These are phyloP conservation scores for Alaudala cheleensis DNA, from an alignment of 2,113 vertebrate species.

Conservation along the genomic window DNA sequence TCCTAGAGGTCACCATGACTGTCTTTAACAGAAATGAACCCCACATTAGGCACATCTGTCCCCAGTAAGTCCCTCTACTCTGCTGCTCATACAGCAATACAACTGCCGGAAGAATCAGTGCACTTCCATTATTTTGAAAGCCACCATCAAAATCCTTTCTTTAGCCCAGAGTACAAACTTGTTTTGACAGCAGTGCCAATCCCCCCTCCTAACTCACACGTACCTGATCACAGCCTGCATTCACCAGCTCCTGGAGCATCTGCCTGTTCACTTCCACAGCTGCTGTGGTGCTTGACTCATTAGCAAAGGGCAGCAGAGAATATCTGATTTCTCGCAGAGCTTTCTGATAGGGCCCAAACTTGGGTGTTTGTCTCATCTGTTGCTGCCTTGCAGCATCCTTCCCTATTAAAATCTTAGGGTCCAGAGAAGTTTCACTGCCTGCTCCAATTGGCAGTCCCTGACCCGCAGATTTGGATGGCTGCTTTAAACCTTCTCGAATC, in stretches of 20 bases:
- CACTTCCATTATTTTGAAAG: not conserved
- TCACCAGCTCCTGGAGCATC: constrained; percentile 97
- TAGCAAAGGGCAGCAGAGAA: constrained; percentile 96
- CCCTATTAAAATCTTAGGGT: constrained; percentile 80
- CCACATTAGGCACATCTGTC: not conserved
- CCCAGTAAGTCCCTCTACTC: not conserved
- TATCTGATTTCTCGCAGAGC: constrained; percentile 94
- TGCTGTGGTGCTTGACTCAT: constrained; percentile 82
- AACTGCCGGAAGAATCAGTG: not conserved
- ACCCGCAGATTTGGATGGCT: constrained; percentile 88
- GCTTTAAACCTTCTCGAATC: constrained; percentile 96
- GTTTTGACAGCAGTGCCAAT: not conserved
- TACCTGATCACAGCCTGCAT: constrained; percentile 96
- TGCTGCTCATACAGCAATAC: not conserved
- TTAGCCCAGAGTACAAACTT: not conserved
- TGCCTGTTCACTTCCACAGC: constrained; percentile 91
- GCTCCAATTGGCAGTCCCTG: constrained; percentile 82
- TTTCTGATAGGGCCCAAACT: constrained; percentile 97
- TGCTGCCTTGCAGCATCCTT: constrained; percentile 90
- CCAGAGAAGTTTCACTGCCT: constrained; percentile 76
- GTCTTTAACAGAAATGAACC: not conserved
- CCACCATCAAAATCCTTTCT: not conserved
- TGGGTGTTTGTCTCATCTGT: constrained; percentile 87
- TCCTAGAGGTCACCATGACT: not conserved
- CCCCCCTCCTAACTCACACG: not conserved